Base-by-base conservation (phyloP, 1,140 invertebrate genomes). In the Tetramorium alpestre region DNA sequence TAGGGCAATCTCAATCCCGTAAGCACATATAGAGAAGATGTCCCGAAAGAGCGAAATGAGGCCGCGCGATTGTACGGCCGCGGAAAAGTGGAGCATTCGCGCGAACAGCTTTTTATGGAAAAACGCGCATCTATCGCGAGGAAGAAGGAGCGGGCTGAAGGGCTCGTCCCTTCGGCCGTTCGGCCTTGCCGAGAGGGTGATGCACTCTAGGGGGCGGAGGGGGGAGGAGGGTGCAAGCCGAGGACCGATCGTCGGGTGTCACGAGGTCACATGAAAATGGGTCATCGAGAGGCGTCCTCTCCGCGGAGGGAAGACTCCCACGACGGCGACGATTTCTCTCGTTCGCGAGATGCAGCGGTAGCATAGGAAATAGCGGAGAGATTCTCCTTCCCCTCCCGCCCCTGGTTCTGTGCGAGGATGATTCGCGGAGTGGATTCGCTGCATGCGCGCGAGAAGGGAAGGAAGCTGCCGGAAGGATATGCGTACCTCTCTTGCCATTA, bases 401-500 rank as follows among this genome's bases (percentile, higher is more conserved):
- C 18, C 58, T 18, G 33, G 33, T 4, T 4, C 33, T 33, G 33
- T 33, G 13, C 44, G 58, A n/a, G 7, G n/a, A 8, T 13, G 2
- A 25, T 72, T 56, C 5, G 73, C 44, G 18, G 41, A 49, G 56
- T 67, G 38, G 65, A 62, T 70, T 33, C 33, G 75, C 62, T 67
- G 51, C 47, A 75, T 70, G 82, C 62, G 73, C 18, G 86, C 81
- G 86, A 76, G 41, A 47, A 54, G 75, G 47, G 33, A 49, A 75
- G 11, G 47, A 18, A 56, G 22, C 25, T 44, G 54, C 81, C 25
- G 73, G 51, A 76, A 75, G 41, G 78, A 81, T 47, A 76, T 91
- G 87, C 93, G 69, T 95, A 96, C 95, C 95, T 96, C 95, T 96
- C 95, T 96, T 95, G 95, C 95, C 95, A 96, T 96, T 95, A 96